Evolutionary conservation across 2,888 invertebrate genomes (phyloP), one percentile per base, ranked within the genome.

Genomic region (Pyrgus malvae): DNA sequence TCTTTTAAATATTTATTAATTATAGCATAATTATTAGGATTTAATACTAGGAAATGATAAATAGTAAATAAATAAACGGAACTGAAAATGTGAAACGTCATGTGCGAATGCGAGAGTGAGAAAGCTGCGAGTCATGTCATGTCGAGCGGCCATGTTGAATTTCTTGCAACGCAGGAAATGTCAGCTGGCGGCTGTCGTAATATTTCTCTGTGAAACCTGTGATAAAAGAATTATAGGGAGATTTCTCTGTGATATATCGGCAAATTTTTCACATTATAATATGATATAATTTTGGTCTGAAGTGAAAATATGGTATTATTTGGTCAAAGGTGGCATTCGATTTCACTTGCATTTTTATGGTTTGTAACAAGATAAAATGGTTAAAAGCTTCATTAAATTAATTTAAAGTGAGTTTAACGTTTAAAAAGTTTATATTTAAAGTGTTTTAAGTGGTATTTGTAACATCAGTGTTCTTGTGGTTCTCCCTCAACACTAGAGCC

Each of bases 111-210:
- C 57, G 56, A 61, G 59, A 64, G 62, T 57, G 64, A 62, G 64
- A 42, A 57, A 58, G 63, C 54, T 61, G 60, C 64, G 59, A 68
- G 63, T 67, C 67, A 66, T 67, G 69, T 65, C 69, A 66, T 67
- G 63, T 63, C 80, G 74, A 80, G 78, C 87, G 78, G 90, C 90
- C 90, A 91, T 91, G 80, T 90, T 91, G 88, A 86, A 87, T 86
- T 86, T 87, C 83, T 78, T 85, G 81, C 85, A 89, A 88, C 88
- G 86, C 87, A 87, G 87, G 89, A 90, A 86, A 90, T 90, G 90
- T 91, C 90, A 91, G 90, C 90, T 91, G 90, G 89, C 80, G 76
- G 79, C 69, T 75, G 72, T 78, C 79, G 81, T 84, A 77, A 72
- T 75, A 79, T 72, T 87, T 84, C 76, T 76, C 63, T 77, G 67